phyloP scores from a whole-genome alignment of 2,113 vertebrate species.

The Origma solitaria region DNA sequence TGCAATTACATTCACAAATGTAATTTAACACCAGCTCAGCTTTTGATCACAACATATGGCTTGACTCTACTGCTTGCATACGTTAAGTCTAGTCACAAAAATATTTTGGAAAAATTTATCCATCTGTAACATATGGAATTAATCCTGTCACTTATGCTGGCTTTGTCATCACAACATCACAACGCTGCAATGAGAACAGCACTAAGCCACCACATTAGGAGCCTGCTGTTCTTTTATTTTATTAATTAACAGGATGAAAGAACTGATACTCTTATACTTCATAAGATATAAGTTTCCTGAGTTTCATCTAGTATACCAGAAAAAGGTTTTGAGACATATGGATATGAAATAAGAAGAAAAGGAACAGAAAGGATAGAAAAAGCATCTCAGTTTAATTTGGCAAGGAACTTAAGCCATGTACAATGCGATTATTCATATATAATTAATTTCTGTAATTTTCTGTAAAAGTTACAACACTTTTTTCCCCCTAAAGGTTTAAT shows the following conservation, averaged over 20 bases:
- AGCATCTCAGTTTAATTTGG: background rate
- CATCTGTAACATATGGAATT: conserved; percentile 29
- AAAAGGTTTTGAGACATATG: background rate
- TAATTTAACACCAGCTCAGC: conserved; percentile 26
- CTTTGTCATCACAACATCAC: background rate
- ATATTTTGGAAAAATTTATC: conserved; percentile 29
- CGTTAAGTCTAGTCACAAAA: background rate
- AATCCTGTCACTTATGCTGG: conserved; percentile 1
- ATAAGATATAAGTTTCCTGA: background rate
- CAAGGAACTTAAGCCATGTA: background rate
- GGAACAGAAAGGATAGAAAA: background rate
- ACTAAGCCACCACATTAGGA: background rate
- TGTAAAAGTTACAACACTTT: background rate
- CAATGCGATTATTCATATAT: background rate
- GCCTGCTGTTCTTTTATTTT: background rate
- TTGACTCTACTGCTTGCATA: conserved; percentile 21
- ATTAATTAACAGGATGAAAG: background rate
- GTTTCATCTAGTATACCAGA: background rate
- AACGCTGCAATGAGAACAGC: background rate
- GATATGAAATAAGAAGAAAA: background rate
- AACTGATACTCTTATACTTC: rapidly evolving
- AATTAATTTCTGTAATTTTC: background rate
- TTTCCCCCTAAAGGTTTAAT: background rate
- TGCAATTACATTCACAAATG: conserved; percentile 19
- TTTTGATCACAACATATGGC: conserved; percentile 48